These are phyloP conservation scores for Zosterops hypoxanthus DNA, from an alignment of 2,113 vertebrate species.

Conservation along the genomic window DNA sequence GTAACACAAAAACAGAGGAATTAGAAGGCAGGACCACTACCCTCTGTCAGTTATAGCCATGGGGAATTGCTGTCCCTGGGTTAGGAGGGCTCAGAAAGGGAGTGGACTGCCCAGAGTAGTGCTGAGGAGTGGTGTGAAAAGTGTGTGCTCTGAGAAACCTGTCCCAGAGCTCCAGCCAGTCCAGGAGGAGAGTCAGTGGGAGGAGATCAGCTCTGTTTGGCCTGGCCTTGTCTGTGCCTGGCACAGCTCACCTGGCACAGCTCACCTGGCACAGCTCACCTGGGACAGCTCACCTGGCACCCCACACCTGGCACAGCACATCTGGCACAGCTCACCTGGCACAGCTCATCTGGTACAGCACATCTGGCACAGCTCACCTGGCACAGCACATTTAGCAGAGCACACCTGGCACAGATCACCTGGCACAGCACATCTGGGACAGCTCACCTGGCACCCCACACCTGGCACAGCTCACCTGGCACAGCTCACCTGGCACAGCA, in stretches of 20 bases:
- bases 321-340: no score
- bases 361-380: no score
- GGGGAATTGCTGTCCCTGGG: not conserved
- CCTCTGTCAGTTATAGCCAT: not conserved
- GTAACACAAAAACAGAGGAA: not conserved
- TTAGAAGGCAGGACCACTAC: not conserved
- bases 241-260: not conserved
- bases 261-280: no score
- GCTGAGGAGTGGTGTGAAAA: not conserved
- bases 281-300: no score
- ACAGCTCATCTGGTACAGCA: no score
- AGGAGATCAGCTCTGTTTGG: not conserved
- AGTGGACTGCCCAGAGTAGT: not conserved
- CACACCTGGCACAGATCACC: not conserved
- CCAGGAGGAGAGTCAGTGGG: fast-evolving
- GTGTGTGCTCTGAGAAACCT: not conserved
- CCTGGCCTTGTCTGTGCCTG: not conserved
- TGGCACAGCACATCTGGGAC: not conserved
- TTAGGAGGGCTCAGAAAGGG: not conserved
- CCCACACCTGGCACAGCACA: no score
- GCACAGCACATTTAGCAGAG: no score
- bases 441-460: not conserved
- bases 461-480: no score
- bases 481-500: no score
- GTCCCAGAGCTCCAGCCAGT: not conserved